phyloP scores from a whole-genome alignment of 2,888 invertebrate species.

The Piscicola geometra region DNA sequence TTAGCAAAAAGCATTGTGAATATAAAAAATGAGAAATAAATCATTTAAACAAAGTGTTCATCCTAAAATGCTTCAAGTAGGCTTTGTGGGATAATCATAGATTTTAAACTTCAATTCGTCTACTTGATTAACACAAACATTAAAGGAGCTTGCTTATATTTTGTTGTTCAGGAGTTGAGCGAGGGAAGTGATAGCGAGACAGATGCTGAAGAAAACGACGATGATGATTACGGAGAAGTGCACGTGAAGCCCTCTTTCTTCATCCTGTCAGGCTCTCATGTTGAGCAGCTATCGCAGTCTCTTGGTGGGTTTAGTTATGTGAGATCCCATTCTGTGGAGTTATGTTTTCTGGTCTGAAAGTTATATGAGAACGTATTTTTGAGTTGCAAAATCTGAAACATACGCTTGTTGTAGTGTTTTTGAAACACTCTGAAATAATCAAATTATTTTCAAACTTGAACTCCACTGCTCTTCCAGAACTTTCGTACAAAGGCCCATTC shows the following conservation, averaged over 20 bases:
- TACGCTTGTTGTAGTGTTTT: too few relatives aligned
- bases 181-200: too few relatives aligned
- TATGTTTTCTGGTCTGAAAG: background rate
- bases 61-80: too few relatives aligned
- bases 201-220: too few relatives aligned
- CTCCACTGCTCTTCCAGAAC: background rate
- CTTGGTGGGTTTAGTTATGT: background rate
- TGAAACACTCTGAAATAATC: background rate
- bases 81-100: too few relatives aligned
- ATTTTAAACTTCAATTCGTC: too few relatives aligned
- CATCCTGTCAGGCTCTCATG: background rate
- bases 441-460: background rate
- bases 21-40: too few relatives aligned
- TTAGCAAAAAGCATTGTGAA: too few relatives aligned
- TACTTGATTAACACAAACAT: too few relatives aligned
- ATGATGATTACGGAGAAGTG: background rate
- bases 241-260: background rate
- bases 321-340: background rate
- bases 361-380: background rate
- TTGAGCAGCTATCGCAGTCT: background rate
- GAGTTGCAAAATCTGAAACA: background rate
- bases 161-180: too few relatives aligned
- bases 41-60: too few relatives aligned
- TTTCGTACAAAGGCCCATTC: background rate
- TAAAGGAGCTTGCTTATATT: too few relatives aligned